Base-by-base conservation (phyloP, 2,113 vertebrate genomes). In the Prionailurus viverrinus region DNA sequence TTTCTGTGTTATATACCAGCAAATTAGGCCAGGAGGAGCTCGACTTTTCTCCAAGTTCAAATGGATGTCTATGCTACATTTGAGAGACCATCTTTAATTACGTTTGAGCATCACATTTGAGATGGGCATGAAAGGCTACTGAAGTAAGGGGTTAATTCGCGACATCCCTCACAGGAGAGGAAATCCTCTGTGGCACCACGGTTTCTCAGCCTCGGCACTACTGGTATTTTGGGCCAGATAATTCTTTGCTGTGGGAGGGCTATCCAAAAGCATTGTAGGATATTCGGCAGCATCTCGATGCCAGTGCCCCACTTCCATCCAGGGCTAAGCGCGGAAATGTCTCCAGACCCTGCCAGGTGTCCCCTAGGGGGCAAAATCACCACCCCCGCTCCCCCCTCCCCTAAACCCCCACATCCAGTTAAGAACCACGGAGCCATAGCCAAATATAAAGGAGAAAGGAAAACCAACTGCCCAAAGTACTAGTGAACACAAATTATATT, bases 401-500 rank as follows among this genome's bases (percentile, higher is more conserved):
- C 23, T 41, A 27, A 4, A 31, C 4, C 65, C 13, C 29, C 53
- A 66, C 76, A 82, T 14, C 13, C 55, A 68, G n/a, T 10, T 36
- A 53, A 90, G 74, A 87, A 68, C 31, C 48, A 87, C 58, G 58
- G 69, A 95, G 80, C 65, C 69, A 68, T 6, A 45, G 36, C 27
- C 61, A 82, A 95, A 85, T 33, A 91, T 21, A 89, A 80, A 88
- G 1, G 55, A 71, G 73, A 86, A 94, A 69, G 36, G 85, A 78
- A 88, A 87, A 63, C 10, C 63, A 95, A 74, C 18, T 82, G 66
- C 82, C 45, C 29, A 66, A 87, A 55, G 48, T 55, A 90, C 39
- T 65, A 18, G 4, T 91, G 15, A 76, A 39, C 36, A 95, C 5
- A 96, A 87, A 89, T 73, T 25, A 93, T 71, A 93, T 95, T 88